Evolutionary conservation across 1,140 invertebrate species (phyloP).

Genomic region (Penaeus japonicus): DNA sequence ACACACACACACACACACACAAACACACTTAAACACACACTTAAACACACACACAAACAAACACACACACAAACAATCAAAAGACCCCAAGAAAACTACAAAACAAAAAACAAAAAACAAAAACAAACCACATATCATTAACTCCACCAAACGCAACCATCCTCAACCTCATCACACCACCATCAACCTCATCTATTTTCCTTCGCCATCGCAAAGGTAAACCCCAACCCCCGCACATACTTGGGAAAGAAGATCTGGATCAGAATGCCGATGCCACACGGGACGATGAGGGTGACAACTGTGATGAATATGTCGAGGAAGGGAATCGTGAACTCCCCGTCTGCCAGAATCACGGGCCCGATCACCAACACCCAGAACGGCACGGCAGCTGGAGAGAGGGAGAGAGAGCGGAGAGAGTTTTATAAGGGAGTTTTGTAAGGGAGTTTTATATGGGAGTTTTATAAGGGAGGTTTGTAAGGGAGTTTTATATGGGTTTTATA

Average conservation of each 20-base stretch:
- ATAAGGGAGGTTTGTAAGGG: background rate
- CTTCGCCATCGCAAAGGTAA: background rate
- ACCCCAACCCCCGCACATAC: conserved; percentile 54
- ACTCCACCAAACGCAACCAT: no score
- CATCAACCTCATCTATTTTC: no score
- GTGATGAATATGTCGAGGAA: conserved; percentile 80
- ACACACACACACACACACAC: no score
- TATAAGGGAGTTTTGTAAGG: background rate
- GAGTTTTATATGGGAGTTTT: background rate
- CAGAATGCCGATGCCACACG: conserved; percentile 68
- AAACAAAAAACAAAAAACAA: no score
- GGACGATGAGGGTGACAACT: conserved; percentile 81
- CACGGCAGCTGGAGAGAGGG: conserved; percentile 17
- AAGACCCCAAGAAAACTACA: no score
- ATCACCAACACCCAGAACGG: conserved; percentile 58
- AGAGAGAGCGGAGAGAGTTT: background rate
- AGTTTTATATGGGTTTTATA: no score
- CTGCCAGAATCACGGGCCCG: conserved; percentile 74
- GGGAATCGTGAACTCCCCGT: conserved; percentile 78
- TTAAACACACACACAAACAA: no score
- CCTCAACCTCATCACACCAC: no score
- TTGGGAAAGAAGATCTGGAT: conserved; percentile 69
- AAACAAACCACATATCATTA: no score
- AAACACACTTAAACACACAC: no score
- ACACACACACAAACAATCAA: no score